These are phyloP conservation scores for Cheirogaleus major DNA, from an alignment of 2,797 vertebrate species.

Conservation along the genomic window DNA sequence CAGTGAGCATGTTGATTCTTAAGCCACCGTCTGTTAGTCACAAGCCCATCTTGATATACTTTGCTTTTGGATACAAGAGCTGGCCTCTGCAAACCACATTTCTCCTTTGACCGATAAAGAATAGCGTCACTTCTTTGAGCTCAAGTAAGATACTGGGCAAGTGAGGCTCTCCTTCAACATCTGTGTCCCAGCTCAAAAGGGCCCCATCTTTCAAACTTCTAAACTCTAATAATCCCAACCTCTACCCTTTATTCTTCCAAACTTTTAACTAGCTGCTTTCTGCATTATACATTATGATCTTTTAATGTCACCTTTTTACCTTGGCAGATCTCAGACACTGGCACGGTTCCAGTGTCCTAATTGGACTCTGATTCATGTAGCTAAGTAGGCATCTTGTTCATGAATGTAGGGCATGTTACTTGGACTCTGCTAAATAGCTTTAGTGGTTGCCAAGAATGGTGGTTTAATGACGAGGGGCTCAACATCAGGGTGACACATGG, in stretches of 20 bases:
- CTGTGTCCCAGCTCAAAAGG: neutral
- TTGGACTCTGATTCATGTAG: neutral
- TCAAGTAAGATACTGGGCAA: neutral
- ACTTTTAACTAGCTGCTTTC: neutral
- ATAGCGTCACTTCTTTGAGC: neutral
- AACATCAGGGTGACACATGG: rapidly evolving
- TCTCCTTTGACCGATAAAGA: neutral
- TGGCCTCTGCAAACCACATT: neutral
- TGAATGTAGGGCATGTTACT: neutral
- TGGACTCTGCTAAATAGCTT: neutral
- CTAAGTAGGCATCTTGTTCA: rapidly evolving
- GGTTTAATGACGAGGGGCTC: neutral
- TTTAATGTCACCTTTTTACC: neutral
- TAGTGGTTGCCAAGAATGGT: neutral
- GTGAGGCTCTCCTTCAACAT: rapidly evolving
- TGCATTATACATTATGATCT: neutral
- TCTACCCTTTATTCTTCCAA: neutral
- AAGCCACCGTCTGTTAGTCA: neutral
- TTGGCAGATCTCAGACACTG: neutral
- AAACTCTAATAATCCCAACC: neutral
- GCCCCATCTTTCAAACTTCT: neutral
- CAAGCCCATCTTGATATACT: neutral
- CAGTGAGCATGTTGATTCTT: rapidly evolving
- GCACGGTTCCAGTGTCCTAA: neutral
- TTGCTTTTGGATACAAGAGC: neutral